Percentiles rank a stretch among this genome's conserved stretches.
Evolutionary conservation across 1,140 invertebrate genomes (phyloP).

Genomic region (Lasaia peninsularis): DNA sequence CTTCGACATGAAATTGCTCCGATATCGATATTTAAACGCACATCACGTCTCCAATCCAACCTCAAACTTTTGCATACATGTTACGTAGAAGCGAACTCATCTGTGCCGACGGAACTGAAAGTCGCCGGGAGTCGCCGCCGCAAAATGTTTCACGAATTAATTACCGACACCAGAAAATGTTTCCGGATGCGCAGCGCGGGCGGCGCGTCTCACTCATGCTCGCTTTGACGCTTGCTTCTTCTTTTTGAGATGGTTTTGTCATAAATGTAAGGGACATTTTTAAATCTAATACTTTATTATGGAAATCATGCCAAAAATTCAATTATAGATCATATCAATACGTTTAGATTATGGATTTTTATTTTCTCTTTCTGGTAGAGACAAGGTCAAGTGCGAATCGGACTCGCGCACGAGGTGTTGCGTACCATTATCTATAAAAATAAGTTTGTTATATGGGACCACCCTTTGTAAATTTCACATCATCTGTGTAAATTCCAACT

Average conservation of each 20-base stretch:
- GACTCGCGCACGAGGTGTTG: no score
- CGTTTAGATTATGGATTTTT: no score
- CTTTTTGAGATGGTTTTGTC: neutral
- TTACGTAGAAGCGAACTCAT: conserved; percentile 20
- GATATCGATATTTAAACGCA: conserved; percentile 9
- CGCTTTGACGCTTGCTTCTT: neutral
- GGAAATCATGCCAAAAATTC: no score
- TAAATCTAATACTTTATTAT: no score
- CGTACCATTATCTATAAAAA: no score
- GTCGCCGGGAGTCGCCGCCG: neutral
- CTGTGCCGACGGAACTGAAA: conserved; percentile 20
- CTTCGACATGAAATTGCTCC: neutral
- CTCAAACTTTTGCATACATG: conserved; percentile 23
- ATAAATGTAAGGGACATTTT: neutral
- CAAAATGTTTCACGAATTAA: conserved; percentile 23
- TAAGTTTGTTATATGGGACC: no score
- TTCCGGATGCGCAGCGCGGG: no score
- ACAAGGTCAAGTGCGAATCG: no score
- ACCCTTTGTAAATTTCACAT: no score
- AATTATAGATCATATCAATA: no score
- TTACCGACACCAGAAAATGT: conserved; percentile 17
- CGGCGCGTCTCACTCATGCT: neutral
- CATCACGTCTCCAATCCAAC: conserved; percentile 19
- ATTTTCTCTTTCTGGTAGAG: no score
- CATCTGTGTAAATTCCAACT: no score